phyloP scores from a whole-genome alignment of 2,113 vertebrate genomes.

The Propithecus coquereli region DNA sequence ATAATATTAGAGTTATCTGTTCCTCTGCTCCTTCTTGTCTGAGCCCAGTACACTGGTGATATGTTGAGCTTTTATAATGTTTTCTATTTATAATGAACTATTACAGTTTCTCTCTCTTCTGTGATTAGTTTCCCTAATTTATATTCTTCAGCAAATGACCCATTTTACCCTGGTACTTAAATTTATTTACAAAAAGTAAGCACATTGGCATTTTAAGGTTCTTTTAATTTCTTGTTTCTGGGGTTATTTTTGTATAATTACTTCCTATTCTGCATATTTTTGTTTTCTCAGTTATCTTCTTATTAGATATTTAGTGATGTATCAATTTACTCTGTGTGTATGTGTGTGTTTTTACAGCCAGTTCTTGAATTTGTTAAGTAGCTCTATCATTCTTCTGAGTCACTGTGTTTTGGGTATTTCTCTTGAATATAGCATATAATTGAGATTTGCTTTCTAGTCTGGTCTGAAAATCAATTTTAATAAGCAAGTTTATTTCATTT shows the following conservation, averaged over 20 bases:
- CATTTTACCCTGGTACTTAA: neutral
- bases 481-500: slow-evolving; percentile 30
- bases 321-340: neutral
- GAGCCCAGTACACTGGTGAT: neutral
- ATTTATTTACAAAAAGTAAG: neutral
- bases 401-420: neutral
- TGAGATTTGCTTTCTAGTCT: slow-evolving; percentile 19
- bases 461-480: slow-evolving; percentile 35
- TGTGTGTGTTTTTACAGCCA: neutral
- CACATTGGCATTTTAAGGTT: neutral
- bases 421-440: neutral
- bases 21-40: neutral
- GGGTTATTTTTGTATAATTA: neutral
- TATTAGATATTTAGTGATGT: neutral
- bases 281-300: neutral
- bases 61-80: neutral
- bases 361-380: neutral
- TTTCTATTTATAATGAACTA: neutral
- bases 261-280: neutral
- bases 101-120: neutral
- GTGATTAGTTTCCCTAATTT: neutral
- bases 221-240: slow-evolving; percentile 3
- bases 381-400: slow-evolving; percentile 13
- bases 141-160: neutral
- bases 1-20: neutral